Evolutionary conservation across 2,113 vertebrate genomes (phyloP).

Genomic region (Nestor notabilis): DNA sequence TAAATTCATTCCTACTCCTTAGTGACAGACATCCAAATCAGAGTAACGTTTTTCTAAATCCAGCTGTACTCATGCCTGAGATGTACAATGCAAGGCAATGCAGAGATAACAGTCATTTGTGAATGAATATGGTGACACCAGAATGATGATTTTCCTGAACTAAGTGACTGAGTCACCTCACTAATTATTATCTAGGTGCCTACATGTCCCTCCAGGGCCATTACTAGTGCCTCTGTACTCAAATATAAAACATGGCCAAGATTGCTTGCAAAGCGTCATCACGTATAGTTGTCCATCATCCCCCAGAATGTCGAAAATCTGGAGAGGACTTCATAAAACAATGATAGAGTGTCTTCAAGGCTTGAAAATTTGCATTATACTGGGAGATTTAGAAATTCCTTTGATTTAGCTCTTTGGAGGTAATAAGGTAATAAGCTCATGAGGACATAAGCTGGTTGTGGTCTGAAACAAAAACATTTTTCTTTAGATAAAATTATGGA

Average conservation of each 20-base stretch:
- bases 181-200: background rate
- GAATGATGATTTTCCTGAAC: background rate
- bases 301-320: background rate
- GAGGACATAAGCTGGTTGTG: background rate
- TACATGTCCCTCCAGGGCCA: background rate
- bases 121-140: background rate
- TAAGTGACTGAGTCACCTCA: background rate
- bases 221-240: background rate
- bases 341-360: background rate
- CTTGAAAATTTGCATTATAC: background rate
- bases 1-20: background rate
- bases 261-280: background rate
- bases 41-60: background rate
- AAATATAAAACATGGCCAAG: background rate
- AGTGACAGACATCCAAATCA: background rate
- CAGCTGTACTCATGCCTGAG: background rate
- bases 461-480: background rate
- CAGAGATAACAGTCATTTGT: background rate
- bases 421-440: no score
- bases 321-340: background rate
- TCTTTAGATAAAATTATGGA: background rate
- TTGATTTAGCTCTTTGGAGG: background rate
- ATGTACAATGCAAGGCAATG: background rate
- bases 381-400: background rate
- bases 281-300: background rate